phyloP scores from a whole-genome alignment of 1,140 invertebrate species.

The Dolichoris vasculosae region DNA sequence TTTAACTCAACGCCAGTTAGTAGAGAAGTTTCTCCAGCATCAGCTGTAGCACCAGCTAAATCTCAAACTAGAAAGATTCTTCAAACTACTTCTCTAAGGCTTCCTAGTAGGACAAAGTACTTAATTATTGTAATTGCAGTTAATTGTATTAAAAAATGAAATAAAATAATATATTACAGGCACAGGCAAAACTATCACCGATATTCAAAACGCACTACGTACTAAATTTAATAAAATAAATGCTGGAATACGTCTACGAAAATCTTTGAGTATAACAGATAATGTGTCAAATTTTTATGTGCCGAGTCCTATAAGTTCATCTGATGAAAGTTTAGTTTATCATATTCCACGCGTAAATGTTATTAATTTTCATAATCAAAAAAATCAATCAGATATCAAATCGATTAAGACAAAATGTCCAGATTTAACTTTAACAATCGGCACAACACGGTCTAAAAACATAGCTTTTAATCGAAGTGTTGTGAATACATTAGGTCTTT shows the following conservation, averaged over 20 bases:
- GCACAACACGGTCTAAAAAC: not conserved
- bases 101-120: slow-evolving; percentile 71
- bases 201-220: slow-evolving; percentile 79
- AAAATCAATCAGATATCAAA: slow-evolving; percentile 49
- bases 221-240: slow-evolving; percentile 80
- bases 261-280: slow-evolving; percentile 81
- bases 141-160: not conserved
- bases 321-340: slow-evolving; percentile 57
- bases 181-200: slow-evolving; percentile 70
- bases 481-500: slow-evolving; percentile 64
- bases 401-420: slow-evolving; percentile 29
- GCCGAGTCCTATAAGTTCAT: slow-evolving; percentile 75
- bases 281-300: slow-evolving; percentile 77
- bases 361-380: slow-evolving; percentile 62
- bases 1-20: slow-evolving; percentile 69
- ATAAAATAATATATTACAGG: slow-evolving; percentile 54
- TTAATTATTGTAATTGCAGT: not conserved
- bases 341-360: slow-evolving; percentile 64
- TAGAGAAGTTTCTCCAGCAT: slow-evolving; percentile 69
- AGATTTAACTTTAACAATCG: slow-evolving; percentile 44
- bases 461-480: slow-evolving; percentile 61
- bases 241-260: slow-evolving; percentile 78
- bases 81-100: slow-evolving; percentile 78
- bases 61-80: slow-evolving; percentile 71
- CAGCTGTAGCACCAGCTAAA: slow-evolving; percentile 61